Percentiles rank a stretch among this genome's conserved stretches.
Conservation (phyloP, 2,113 vertebrate species). For the Takifugu flavidus region DNA sequence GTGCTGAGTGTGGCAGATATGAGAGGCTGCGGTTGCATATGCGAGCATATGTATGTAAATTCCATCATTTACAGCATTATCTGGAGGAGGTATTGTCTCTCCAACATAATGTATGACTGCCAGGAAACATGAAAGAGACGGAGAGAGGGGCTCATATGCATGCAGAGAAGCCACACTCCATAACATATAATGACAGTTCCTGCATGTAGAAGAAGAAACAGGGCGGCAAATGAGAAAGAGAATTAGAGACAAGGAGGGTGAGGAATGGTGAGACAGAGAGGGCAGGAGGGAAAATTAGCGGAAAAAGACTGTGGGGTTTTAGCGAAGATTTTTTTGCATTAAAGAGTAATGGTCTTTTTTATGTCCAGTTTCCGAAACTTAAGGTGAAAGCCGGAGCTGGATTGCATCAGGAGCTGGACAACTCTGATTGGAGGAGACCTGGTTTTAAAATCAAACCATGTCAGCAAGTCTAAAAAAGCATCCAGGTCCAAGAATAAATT, state of each 20-base stretch:
- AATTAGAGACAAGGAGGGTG: constrained; percentile 51
- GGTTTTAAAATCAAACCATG: constrained; percentile 4
- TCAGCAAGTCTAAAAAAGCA: neutral
- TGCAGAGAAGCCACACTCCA: constrained; percentile 55
- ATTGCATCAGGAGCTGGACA: constrained; percentile 1
- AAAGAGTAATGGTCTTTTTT: constrained; percentile 6
- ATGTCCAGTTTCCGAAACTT: constrained; percentile 2
- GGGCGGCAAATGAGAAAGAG: constrained; percentile 60
- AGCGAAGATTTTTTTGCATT: constrained; percentile 16
- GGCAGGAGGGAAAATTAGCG: constrained; percentile 15
- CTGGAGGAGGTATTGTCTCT: constrained; percentile 80
- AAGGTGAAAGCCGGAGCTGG: constrained; percentile 3
- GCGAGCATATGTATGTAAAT: constrained; percentile 78
- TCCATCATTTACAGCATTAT: constrained; percentile 79
- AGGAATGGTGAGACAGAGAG: constrained; percentile 28
- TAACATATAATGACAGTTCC: constrained; percentile 70
- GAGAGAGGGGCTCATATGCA: constrained; percentile 55
- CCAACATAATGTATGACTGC: constrained; percentile 70
- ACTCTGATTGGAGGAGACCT: neutral
- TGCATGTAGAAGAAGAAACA: constrained; percentile 63
- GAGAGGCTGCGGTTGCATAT: constrained; percentile 62
- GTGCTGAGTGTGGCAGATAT: constrained; percentile 49
- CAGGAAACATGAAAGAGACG: constrained; percentile 68
- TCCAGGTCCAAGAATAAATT: neutral
- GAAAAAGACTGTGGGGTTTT: constrained; percentile 7